phyloP scores from a whole-genome alignment of 2,888 invertebrate genomes.

The Parelbella ahira region DNA sequence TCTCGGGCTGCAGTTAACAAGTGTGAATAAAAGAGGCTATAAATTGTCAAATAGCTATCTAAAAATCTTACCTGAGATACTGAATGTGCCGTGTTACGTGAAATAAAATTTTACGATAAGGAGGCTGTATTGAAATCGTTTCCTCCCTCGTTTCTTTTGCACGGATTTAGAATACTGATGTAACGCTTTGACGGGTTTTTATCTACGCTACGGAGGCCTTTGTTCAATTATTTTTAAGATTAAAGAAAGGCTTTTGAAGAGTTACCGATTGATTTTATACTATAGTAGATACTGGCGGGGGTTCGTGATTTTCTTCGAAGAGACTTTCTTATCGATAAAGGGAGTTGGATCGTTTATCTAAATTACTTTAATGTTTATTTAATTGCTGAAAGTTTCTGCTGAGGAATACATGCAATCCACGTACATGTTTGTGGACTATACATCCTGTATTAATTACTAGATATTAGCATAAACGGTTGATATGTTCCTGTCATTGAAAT shows the following conservation, averaged over 20 bases:
- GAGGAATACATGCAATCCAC: too few relatives aligned
- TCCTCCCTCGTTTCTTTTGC: conserved; percentile 11
- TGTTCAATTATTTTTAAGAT: conserved; percentile 21
- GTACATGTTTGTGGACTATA: too few relatives aligned
- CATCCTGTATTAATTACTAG: too few relatives aligned
- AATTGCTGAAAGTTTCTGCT: too few relatives aligned
- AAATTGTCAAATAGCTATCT: too few relatives aligned
- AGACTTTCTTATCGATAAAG: background rate
- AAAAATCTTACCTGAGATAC: conserved; percentile 1
- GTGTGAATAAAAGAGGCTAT: too few relatives aligned
- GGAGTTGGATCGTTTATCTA: too few relatives aligned
- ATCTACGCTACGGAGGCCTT: conserved; percentile 17
- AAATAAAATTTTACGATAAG: conserved; percentile 8
- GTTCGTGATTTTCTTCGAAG: background rate
- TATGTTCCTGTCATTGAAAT: too few relatives aligned
- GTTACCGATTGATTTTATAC: background rate
- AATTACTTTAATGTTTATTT: too few relatives aligned
- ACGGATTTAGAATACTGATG: conserved; percentile 17
- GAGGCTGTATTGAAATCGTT: conserved; percentile 6
- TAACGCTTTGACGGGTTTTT: conserved; percentile 11
- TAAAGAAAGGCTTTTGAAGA: conserved; percentile 4
- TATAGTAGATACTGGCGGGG: background rate
- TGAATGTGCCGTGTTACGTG: background rate
- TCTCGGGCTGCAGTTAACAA: too few relatives aligned
- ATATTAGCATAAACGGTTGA: too few relatives aligned